Percentiles rank a stretch among this genome's conserved stretches.
phyloP scores from a whole-genome alignment of 2,113 vertebrate species.

The Syngnathus scovelli region DNA sequence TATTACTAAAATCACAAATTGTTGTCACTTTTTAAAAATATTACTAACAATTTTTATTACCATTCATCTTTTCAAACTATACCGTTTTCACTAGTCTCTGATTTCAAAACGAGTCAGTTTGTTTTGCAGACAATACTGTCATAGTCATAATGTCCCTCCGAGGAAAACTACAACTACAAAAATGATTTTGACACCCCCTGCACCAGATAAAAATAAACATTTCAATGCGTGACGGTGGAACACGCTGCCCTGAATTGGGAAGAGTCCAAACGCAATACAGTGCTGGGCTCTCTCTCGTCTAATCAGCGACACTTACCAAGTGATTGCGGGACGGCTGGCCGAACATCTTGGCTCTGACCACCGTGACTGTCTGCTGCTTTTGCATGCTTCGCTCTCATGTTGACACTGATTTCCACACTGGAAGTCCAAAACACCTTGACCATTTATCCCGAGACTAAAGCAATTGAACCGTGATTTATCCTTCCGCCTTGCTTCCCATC shows the following conservation, averaged over 20 bases:
- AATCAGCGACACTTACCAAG: conserved; percentile 54
- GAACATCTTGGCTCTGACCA: conserved; percentile 65
- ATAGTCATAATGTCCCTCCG: too few relatives aligned
- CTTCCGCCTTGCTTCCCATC: conserved; percentile 4
- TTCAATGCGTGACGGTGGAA: conserved; percentile 25
- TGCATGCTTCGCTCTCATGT: conserved; percentile 77
- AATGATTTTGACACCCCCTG: too few relatives aligned
- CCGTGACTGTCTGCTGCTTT: conserved; percentile 70
- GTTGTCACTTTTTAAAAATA: too few relatives aligned
- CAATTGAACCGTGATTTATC: neutral
- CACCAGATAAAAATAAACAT: neutral
- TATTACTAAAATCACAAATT: too few relatives aligned
- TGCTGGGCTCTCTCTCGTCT: conserved; percentile 36
- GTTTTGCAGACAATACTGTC: too few relatives aligned
- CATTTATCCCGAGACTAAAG: conserved; percentile 20
- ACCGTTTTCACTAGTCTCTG: too few relatives aligned
- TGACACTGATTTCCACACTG: conserved; percentile 67
- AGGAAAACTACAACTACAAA: too few relatives aligned
- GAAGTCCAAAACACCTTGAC: conserved; percentile 75
- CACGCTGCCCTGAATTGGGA: conserved; percentile 16
- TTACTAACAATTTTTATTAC: too few relatives aligned
- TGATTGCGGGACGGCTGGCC: conserved; percentile 61
- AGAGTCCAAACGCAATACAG: conserved; percentile 32
- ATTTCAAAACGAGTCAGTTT: too few relatives aligned
- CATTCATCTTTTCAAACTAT: too few relatives aligned